Base-by-base conservation (phyloP, 2,888 invertebrate species). In the Cheilosia pagana region DNA sequence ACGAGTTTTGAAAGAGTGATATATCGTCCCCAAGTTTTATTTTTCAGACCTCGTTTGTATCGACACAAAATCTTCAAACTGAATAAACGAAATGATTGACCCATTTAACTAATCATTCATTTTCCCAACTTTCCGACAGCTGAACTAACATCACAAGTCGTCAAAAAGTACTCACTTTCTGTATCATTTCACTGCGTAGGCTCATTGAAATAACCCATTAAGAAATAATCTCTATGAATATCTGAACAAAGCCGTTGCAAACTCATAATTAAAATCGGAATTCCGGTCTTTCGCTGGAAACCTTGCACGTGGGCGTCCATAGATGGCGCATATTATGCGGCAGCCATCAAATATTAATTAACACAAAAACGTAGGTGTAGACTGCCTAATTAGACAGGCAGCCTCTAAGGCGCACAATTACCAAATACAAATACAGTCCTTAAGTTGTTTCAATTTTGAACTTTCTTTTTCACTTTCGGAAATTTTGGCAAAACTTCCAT, bases 331-430 rank as follows among this genome's bases (percentile, higher is more conserved):
- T 8, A 2, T 23, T n/a, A 6, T 59, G 7, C 31, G 12, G 6
- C 14, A 35, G 19, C 39, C 35, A 39, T 70, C 7, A 50, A 70
- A 70, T 59, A 59, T 59, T 71, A 41, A 60, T 71, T 50, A 50
- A 52, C 59, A 50, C 39, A 50, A 60, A 71, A 71, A 60, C 50
- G 59, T 71, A 71, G 50, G 59, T 71, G 59, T 12, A 14, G 25
- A 39, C 53, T 14, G 25, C 41, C 62, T 53, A 72, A 72, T 62
- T 72, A 72, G 41, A 60, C 12, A 41, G 45, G 8, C 43, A 31
- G 28, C 72, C 52, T 45, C 50, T 60, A 43, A 43, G 60, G 43
- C 16, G 25, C 28, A 28, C 7, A 6, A 28, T 28, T 39, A 60
- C 52, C 7, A 6, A 28, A 8, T 39, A 60, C 52, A 71, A 60